These are phyloP conservation scores for Plagiodera versicolora DNA, from an alignment of 2,888 invertebrate species.

Conservation along the genomic window DNA sequence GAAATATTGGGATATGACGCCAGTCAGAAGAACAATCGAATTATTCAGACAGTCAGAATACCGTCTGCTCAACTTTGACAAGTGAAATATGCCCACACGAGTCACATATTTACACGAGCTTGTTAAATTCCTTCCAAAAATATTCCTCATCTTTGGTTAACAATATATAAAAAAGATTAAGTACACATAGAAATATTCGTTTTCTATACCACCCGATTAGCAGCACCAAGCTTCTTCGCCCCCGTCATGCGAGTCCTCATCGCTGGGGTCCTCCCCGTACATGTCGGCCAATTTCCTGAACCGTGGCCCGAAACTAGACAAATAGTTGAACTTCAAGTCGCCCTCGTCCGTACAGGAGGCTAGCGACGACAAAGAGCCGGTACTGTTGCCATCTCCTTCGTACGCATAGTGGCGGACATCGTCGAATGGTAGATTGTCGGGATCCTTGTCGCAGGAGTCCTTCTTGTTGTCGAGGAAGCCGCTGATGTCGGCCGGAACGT, in stretches of 20 bases:
- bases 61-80: too few species aligned
- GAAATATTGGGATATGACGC: conserved; percentile 23
- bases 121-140: conserved; percentile 42
- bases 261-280: conserved; percentile 89
- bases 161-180: conserved; percentile 39
- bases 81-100: conserved; percentile 12
- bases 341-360: conserved; percentile 69
- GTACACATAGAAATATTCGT: conserved; percentile 36
- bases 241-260: conserved; percentile 76
- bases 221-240: conserved; percentile 85
- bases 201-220: conserved; percentile 18
- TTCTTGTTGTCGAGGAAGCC: conserved; percentile 90
- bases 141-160: conserved; percentile 45
- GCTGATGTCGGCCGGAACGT: conserved; percentile 80
- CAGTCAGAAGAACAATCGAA: conserved; percentile 13
- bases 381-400: conserved; percentile 91
- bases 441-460: conserved; percentile 87
- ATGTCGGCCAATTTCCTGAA: conserved; percentile 92
- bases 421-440: conserved; percentile 89
- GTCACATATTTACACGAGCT: conserved; percentile 31
- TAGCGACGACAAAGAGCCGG: conserved; percentile 89
- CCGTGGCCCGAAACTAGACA: conserved; percentile 93
- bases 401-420: conserved; percentile 97
- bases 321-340: conserved; percentile 90
- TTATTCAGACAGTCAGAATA: conserved; percentile 16